Base-by-base conservation (phyloP, 2,888 invertebrate species). In the Pristionchus mayeri region DNA sequence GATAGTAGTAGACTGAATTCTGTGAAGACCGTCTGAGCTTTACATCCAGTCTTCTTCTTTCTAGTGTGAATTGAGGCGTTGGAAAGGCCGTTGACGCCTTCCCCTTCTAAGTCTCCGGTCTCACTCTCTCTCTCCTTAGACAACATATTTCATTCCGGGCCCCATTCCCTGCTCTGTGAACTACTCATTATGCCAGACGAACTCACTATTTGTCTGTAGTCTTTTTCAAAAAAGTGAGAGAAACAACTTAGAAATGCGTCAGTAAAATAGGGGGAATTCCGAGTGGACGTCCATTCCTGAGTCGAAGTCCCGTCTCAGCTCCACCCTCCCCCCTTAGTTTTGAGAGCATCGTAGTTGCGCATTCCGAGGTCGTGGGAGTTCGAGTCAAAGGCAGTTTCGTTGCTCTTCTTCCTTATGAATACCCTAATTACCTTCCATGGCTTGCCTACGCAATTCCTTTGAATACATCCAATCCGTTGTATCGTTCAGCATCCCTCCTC, bases 341-440 rank as follows among this genome's bases (percentile, higher is more conserved):
- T 34, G 37, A 63, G 30, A 34, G n/a, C 34, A 18, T 63, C 63
- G 37, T 21, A 63, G 30, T 63, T 63, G 63, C 63, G 34, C 63
- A 63, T 63, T 63, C 63, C 30, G 30, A 34, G 63, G 21, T 16
- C 34, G 63, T 63, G 63, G 34, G 63, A 63, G 63, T n/a, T n/a
- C n/a, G n/a, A n/a, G n/a, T n/a, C n/a, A n/a, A n/a, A n/a, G n/a
- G n/a, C n/a, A n/a, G n/a, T n/a, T n/a, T n/a, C n/a, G n/a, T n/a
- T n/a, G n/a, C n/a, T n/a, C n/a, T 34, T 34, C 63, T 63, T 63
- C 63, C 63, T 13, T 7, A 6, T 63, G 63, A 63, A 63, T 63
- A 13, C 63, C 0, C 57, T 60, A 30, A 34, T 63, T 63, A 34
- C 30, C 34, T 30, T 18, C 30, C 30, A 27, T 27, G 24, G 30